Evolutionary conservation across 2,797 vertebrate genomes (phyloP), one percentile per base, ranked within the genome.

Genomic region (Pelochelys cantorii): DNA sequence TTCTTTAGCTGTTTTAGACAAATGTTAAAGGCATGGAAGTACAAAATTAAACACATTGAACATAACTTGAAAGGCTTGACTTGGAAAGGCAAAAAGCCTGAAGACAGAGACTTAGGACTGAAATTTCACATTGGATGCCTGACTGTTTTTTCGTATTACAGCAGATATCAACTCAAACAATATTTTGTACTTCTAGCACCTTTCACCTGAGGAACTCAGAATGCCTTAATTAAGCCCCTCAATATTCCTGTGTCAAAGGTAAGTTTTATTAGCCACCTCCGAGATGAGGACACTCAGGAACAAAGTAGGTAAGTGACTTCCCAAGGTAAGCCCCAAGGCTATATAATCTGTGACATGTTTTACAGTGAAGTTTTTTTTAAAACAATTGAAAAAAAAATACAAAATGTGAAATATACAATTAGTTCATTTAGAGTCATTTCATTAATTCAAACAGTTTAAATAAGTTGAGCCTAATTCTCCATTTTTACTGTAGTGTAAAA

Each of bases 21-120:
- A 56, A 79, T 93, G 8, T 83, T 56, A 81, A 96, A 93, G 60
- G 82, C 86, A 57, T n/a, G 42, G 74, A 83, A 54, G 75, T 10
- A 22, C 42, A 89, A 90, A 95, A 91, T 87, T 79, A 87, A 94
- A 4, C 5, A 52, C 14, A n/a, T 34, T 75, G 81, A 79, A 27
- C 11, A 65, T 86, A 88, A 92, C 79, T 31, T 68, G 34, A 59
- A 82, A 15, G 20, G 7, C 81, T 34, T 89, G 65, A 52, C 62
- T 59, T 25, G 37, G 88, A 42, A 11, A 42, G 12, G 74, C 42
- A 77, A 77, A 71, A 52, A 52, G 42, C 42, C 25, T 27, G 23
- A 77, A 52, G 25, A 77, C 7, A 17, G 42, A 77, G 25, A 27
- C 7, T 52, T 48, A 29, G 25, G 25, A 37, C 2, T 12, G 4